Conservation (phyloP, 2,888 invertebrate species). For the Xestia rhomboidea region DNA sequence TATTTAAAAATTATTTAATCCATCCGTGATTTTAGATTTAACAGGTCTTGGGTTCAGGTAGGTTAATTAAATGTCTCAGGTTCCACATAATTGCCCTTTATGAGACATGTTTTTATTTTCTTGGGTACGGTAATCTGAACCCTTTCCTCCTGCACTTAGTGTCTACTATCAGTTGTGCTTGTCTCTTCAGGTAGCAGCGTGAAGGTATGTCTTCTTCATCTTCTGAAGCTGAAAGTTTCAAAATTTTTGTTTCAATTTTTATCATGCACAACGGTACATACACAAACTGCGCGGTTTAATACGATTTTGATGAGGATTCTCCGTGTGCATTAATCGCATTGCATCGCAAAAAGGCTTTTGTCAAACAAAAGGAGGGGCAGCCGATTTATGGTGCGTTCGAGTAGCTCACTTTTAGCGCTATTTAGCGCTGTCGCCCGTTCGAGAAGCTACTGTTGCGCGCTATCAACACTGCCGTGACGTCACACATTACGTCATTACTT, state of each 20-base stretch:
- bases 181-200: constrained; percentile 94
- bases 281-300: not conserved
- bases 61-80: too few relatives aligned
- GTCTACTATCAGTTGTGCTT: constrained; percentile 95
- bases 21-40: not conserved
- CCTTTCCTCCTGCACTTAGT: constrained; percentile 95
- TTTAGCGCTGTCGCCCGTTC: too few relatives aligned
- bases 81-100: not conserved
- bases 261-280: not conserved
- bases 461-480: too few relatives aligned
- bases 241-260: not conserved
- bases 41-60: not conserved
- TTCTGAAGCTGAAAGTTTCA: constrained; percentile 90
- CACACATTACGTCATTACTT: too few relatives aligned
- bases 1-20: not conserved
- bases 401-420: too few relatives aligned
- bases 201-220: constrained; percentile 96
- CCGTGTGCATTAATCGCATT: not conserved
- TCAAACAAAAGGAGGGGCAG: too few relatives aligned
- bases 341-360: not conserved
- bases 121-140: constrained; percentile 87
- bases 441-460: too few relatives aligned
- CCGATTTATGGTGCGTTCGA: too few relatives aligned
- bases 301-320: not conserved
- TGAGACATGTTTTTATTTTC: constrained; percentile 70